Percentiles rank a stretch among this genome's conserved stretches.
These are phyloP conservation scores for Pholis gunnellus DNA, from an alignment of 2,113 vertebrate genomes.

Conservation along the genomic window DNA sequence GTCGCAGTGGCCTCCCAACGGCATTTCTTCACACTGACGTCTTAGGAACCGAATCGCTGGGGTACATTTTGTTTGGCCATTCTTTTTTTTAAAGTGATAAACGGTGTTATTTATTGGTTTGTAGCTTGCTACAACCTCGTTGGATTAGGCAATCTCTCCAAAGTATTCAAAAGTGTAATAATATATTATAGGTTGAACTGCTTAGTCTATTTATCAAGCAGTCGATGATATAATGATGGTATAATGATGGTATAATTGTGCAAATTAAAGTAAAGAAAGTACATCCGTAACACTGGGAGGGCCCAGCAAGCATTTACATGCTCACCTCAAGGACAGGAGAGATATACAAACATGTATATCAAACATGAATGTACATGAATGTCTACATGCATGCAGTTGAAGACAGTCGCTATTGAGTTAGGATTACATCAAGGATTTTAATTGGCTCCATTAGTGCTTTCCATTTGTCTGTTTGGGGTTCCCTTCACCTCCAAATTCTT, in stretches of 20 bases:
- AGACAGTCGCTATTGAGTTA: neutral
- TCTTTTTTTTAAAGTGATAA: neutral
- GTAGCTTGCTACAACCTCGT: neutral
- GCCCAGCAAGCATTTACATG: neutral
- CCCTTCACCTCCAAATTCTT: neutral
- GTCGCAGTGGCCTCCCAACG: conserved; percentile 49
- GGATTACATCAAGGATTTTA: neutral
- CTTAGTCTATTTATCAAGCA: neutral
- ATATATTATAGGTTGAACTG: neutral
- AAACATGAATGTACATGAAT: neutral
- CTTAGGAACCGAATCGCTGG: neutral
- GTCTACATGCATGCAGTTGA: neutral
- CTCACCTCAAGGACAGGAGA: neutral
- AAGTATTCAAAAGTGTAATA: neutral
- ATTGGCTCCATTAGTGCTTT: neutral
- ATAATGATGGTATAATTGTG: no score
- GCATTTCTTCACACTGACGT: conserved; percentile 35
- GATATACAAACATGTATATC: neutral
- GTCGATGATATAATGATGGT: no score
- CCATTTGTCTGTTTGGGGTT: neutral
- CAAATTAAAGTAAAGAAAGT: neutral
- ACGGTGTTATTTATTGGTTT: neutral
- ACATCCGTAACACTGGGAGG: neutral
- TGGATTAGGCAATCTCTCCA: neutral
- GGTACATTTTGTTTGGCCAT: neutral